phyloP scores from a whole-genome alignment of 2,797 vertebrate genomes.

The Vespertilio murinus region DNA sequence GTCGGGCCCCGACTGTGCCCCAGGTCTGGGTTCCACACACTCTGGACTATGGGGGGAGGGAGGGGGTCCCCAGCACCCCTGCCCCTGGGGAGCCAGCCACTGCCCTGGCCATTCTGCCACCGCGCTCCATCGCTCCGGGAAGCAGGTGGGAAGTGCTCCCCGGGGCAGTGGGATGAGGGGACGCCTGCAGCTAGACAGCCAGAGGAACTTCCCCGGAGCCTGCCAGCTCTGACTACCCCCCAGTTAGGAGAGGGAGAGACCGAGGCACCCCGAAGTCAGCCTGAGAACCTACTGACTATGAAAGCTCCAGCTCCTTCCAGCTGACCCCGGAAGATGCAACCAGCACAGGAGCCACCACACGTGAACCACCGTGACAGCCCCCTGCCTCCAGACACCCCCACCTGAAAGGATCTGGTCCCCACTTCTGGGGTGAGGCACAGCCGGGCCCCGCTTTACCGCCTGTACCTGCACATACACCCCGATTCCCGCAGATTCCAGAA shows the following conservation, averaged over 20 bases:
- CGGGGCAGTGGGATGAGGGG: too few relatives aligned
- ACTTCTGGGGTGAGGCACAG: not conserved
- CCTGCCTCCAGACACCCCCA: not conserved
- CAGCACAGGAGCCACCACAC: too few relatives aligned
- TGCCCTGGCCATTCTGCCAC: not conserved
- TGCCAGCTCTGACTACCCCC: not conserved
- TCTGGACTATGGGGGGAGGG: too few relatives aligned
- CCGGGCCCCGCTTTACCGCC: not conserved
- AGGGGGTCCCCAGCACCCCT: not conserved
- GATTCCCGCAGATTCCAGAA: slow-evolving; percentile 24
- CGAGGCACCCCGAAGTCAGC: not conserved
- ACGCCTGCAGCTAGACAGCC: not conserved
- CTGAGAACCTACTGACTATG: not conserved
- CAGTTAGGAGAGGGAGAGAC: not conserved
- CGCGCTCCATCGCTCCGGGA: not conserved
- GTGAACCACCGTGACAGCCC: accelerated
- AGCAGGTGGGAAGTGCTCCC: not conserved
- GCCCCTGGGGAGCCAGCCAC: not conserved
- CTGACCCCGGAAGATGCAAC: not conserved
- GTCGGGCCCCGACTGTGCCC: not conserved
- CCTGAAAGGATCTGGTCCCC: not conserved
- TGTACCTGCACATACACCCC: not conserved
- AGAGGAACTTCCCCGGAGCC: not conserved
- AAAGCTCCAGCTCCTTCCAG: not conserved
- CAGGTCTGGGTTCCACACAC: not conserved